Evolutionary conservation across 2,797 vertebrate genomes (phyloP).

Genomic region (Bovichtus diacanthus): DNA sequence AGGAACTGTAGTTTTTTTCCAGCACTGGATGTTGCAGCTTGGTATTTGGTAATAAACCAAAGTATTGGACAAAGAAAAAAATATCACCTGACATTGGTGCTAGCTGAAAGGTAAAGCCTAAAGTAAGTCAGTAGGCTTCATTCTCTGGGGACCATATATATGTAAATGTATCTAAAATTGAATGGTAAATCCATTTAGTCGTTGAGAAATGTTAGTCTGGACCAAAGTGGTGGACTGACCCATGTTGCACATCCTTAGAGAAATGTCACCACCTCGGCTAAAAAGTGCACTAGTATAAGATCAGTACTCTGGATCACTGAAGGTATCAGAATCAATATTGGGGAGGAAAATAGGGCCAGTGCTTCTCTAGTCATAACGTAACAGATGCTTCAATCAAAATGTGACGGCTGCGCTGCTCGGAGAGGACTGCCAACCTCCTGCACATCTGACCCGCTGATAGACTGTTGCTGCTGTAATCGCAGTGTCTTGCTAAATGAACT

Average conservation of each 20-base stretch:
- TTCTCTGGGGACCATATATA: neutral
- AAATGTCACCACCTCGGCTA: neutral
- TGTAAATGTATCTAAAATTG: neutral
- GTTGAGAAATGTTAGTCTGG: neutral
- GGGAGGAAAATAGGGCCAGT: no score
- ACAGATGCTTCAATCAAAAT: conserved; percentile 38
- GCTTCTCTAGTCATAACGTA: conserved; percentile 3
- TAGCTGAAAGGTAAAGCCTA: neutral
- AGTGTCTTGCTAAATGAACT: conserved; percentile 44
- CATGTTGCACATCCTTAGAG: neutral
- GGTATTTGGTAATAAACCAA: neutral
- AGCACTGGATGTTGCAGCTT: no score
- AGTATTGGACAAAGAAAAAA: neutral
- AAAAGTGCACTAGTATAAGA: neutral
- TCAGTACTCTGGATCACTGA: neutral
- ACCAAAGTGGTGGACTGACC: neutral
- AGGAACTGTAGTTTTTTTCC: no score
- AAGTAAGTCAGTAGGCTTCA: neutral
- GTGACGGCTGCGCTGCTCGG: conserved; percentile 20
- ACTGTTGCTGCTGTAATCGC: conserved; percentile 33
- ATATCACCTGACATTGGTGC: no score
- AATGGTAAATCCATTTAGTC: neutral
- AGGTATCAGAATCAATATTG: conserved; percentile 2
- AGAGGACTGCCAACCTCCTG: conserved; percentile 22
- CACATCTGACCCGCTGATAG: conserved; percentile 55